Evolutionary conservation across 2,888 invertebrate species (phyloP), one percentile per base, ranked within the genome.

Genomic region (Laothoe populi): DNA sequence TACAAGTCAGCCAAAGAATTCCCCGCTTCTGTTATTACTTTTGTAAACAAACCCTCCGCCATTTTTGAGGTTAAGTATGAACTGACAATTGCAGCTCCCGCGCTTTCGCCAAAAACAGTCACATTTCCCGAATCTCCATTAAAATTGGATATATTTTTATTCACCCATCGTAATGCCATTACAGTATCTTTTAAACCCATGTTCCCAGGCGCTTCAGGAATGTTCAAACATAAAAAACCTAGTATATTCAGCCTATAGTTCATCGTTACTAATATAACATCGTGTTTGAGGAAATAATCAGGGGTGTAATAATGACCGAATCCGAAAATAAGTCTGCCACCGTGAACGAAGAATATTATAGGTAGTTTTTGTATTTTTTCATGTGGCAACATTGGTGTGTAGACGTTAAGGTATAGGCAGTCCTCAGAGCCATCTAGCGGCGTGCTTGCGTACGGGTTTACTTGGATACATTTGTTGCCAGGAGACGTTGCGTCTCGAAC

Each of bases 361-460:
- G 94, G 94, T 11, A 89, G 75, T 44, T 85, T 84, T 60, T 81
- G 67, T 5, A 71, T 63, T 63, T 87, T 83, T 31, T 87, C 78
- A 0, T 38, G 4, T 66, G 87, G 88, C 72, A 95, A 83, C 63
- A 86, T 83, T 40, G 95, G 95, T 0, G 94, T 94, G 80, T 95
- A 95, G 0, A 96, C 93, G 74, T 96, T 96, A 61, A 96, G 77
- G 72, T 95, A 95, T 0, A 96, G 88, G 70, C 96, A 96, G 76
- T 96, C 95, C 81, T 96, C 96, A 0, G 81, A 86, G 0, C 95
- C 95, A 26, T 91, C 88, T 38, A 94, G 73, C 0, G 83, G 72
- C 26, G 79, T 80, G 4, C 69, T 77, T 0, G 72, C 64, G 21
- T 90, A 87, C 0, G 94, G 91, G 65, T 93, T 89, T 0, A 92